phyloP scores from a whole-genome alignment of 2,888 invertebrate species.

The Venustoraphidia nigricollis region DNA sequence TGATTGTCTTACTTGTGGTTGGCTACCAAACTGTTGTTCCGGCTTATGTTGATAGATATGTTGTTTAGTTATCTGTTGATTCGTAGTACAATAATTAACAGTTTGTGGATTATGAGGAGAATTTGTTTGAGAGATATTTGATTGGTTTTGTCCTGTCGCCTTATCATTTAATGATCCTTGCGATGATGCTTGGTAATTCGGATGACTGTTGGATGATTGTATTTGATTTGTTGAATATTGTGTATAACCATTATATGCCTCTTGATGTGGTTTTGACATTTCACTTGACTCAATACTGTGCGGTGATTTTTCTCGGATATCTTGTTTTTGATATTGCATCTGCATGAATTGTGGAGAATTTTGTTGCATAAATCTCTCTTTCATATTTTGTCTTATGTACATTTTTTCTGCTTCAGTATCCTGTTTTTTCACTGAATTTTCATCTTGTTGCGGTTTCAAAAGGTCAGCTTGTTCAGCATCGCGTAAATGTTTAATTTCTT shows the following conservation, averaged over 20 bases:
- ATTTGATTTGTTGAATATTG: background rate
- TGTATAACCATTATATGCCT: background rate
- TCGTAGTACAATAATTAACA: slow-evolving; percentile 16
- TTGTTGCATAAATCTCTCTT: too few species aligned
- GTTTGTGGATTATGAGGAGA: slow-evolving; percentile 3
- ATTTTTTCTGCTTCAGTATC: slow-evolving; percentile 19
- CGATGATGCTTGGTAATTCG: background rate
- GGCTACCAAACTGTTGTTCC: background rate
- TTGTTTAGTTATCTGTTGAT: slow-evolving; percentile 23
- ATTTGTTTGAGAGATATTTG: background rate
- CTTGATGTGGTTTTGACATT: slow-evolving; percentile 1
- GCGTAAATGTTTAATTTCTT: slow-evolving; percentile 32
- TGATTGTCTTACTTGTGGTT: slow-evolving; percentile 14
- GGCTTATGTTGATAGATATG: slow-evolving; percentile 13
- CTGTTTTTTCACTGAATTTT: slow-evolving; percentile 30
- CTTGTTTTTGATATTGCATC: too few species aligned
- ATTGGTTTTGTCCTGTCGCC: too few species aligned
- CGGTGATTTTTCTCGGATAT: background rate
- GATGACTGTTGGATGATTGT: background rate
- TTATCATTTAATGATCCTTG: too few species aligned
- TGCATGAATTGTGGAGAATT: too few species aligned
- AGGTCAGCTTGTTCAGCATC: slow-evolving; percentile 24
- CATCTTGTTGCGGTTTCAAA: slow-evolving; percentile 21
- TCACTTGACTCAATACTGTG: background rate
- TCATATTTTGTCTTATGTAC: too few species aligned